These are phyloP conservation scores for Mythimna impura DNA, from an alignment of 2,888 invertebrate genomes.

Conservation along the genomic window DNA sequence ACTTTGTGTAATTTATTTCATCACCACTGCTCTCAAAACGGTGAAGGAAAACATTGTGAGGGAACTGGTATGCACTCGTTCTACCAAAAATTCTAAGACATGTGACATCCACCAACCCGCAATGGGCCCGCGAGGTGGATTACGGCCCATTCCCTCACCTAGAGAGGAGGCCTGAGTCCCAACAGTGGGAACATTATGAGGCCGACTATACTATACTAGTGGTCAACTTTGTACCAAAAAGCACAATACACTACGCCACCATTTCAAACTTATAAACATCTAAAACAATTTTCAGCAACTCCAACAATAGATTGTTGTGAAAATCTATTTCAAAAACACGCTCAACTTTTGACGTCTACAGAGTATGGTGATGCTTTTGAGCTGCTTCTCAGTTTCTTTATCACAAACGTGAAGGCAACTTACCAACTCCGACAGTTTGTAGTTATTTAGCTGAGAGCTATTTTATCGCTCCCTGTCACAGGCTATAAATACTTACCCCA, in stretches of 20 bases:
- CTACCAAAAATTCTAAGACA: too few relatives aligned
- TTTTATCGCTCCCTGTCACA: slow-evolving; percentile 50
- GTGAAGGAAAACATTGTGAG: too few relatives aligned
- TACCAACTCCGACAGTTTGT: slow-evolving; percentile 24
- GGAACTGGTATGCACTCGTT: too few relatives aligned
- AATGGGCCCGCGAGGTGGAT: too few relatives aligned
- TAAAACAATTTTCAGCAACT: background rate
- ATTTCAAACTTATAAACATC: slow-evolving; percentile 1
- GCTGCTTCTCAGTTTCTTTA: slow-evolving; percentile 18
- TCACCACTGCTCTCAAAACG: too few relatives aligned
- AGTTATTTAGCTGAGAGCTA: slow-evolving; percentile 56
- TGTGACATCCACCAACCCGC: too few relatives aligned
- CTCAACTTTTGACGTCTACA: slow-evolving; percentile 32
- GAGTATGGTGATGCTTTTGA: background rate
- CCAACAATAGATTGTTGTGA: slow-evolving; percentile 8
- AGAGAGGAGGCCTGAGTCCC: too few relatives aligned
- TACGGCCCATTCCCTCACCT: too few relatives aligned
- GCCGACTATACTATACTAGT: too few relatives aligned
- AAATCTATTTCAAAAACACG: slow-evolving; percentile 18
- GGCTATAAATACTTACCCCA: slow-evolving; percentile 57
- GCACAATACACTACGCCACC: background rate
- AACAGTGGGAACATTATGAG: too few relatives aligned
- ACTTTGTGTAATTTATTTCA: too few relatives aligned
- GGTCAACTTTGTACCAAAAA: too few relatives aligned
- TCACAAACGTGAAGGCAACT: slow-evolving; percentile 6